phyloP scores from a whole-genome alignment of 2,888 invertebrate genomes.

The Eudasyphora cyanicolor region DNA sequence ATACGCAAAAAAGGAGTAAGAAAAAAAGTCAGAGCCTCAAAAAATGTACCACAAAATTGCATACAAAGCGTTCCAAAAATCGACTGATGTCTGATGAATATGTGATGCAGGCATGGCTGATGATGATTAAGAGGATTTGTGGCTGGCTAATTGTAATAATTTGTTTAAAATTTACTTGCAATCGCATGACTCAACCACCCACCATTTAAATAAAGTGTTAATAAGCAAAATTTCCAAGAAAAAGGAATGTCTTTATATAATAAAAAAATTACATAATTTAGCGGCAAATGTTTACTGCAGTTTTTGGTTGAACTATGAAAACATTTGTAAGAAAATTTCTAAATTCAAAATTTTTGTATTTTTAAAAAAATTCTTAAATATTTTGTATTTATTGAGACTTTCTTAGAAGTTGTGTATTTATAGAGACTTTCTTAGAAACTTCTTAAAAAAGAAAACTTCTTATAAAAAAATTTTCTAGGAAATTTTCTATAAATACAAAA shows the following conservation, averaged over 20 bases:
- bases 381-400: too few relatives aligned
- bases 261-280: too few relatives aligned
- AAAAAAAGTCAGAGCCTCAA: constrained; percentile 4
- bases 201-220: neutral
- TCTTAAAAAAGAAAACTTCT: too few relatives aligned
- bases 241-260: too few relatives aligned
- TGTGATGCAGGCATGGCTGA: neutral
- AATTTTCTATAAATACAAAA: too few relatives aligned
- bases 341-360: neutral
- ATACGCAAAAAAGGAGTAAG: neutral
- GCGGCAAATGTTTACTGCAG: too few relatives aligned
- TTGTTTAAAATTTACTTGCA: constrained; percentile 36
- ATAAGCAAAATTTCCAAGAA: too few relatives aligned
- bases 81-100: neutral
- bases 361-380: too few relatives aligned
- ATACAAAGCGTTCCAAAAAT: neutral
- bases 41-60: constrained; percentile 6
- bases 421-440: too few relatives aligned
- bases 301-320: too few relatives aligned
- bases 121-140: constrained; percentile 24
- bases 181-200: constrained; percentile 22
- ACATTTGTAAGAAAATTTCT: neutral
- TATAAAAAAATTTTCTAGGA: too few relatives aligned
- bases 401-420: too few relatives aligned
- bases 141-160: constrained; percentile 31